Evolutionary conservation across 1,140 invertebrate genomes (phyloP), one percentile per base, ranked within the genome.

Genomic region (Pentalonia nigronervosa): DNA sequence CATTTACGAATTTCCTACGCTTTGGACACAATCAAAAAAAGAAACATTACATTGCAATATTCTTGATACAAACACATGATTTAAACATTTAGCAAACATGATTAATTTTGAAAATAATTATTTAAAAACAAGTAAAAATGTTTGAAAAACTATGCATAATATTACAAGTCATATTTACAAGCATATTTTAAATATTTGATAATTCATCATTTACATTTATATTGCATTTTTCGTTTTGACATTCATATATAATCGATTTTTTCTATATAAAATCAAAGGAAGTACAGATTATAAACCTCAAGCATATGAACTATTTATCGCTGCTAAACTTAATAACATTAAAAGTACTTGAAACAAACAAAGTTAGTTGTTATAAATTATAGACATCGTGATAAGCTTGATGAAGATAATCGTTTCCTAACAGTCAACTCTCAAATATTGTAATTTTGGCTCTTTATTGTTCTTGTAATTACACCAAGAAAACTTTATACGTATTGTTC

Each of bases 361-460:
- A 45, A 60, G 23, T 90, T 30, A 60, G 50, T 90, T 21, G 23
- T 53, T 56, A 36, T 60, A 45, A 90, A 60, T 41, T 60, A 60
- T 90, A 45, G 53, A 9, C 23, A 20, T 17, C 23, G 1, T 20
- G 88, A 90, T 90, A 90, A 60, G 30, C 17, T 30, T n/a, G 23
- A 53, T 36, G n/a, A 7, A 90, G 53, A 90, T 90, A 90, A 90
- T 60, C 88, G n/a, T 90, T 90, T 90, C 60, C 23, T 23, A 56
- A 41, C 88, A 36, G n/a, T 21, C 1, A 88, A 48, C 48, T 60
- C 53, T 90, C 36, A 60, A 45, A 90, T 45, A 60, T 45, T 41
- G 53, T 56, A 89, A 47, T 36, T 89, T 89, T 53, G n/a, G n/a
- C 25, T 36, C 34, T 53, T 23, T 53, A 89, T 36, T 53, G n/a